Evolutionary conservation across 2,888 invertebrate genomes (phyloP), one percentile per base, ranked within the genome.

Genomic region (Chloroclystis v-ata): DNA sequence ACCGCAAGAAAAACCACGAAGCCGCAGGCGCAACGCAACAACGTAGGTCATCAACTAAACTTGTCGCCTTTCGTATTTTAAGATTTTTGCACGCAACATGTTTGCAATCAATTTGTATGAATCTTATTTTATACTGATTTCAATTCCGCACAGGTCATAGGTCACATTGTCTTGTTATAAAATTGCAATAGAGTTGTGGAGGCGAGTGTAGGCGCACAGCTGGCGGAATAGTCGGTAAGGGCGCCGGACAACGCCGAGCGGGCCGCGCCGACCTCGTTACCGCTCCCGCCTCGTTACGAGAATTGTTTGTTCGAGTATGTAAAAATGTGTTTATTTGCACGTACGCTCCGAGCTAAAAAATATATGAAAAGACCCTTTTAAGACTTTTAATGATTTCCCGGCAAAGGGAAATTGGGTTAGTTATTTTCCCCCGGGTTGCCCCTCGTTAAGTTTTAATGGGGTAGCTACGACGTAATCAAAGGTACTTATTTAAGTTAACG

Each of bases 241-340:
- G 56, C 60, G 47, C 45, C 49, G 55, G 62, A 54, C 56, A 53
- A 56, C 61, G 59, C 66, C 57, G 47, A 49, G 41, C 37, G 52
- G 49, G 53, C 54, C 52, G 60, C 61, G 54, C 62, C 72, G 71
- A 66, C 66, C 83, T 85, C 85, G 86, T 86, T 86, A 85, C 79
- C 35, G 26, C 43, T 72, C 72, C 78, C 79, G 79, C 75, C 84
- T 86, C 86, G 86, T 86, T 86, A 86, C 71, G 78, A 73, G 83
- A 82, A 86, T 86, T 86, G 87, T 87, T 87, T 86, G 86, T 84
- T 86, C 82, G 86, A 84, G 84, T 86, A 86, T 86, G 86, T 86
- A 86, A 86, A 86, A 86, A 86, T 86, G 86, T 86, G 86, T 86
- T 86, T 87, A 86, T 87, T 87, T 87, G 84, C 86, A 85, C 86